Percentiles rank a stretch among this genome's conserved stretches.
These are phyloP conservation scores for Plodia interpunctella DNA, from an alignment of 1,140 invertebrate species.

Conservation along the genomic window DNA sequence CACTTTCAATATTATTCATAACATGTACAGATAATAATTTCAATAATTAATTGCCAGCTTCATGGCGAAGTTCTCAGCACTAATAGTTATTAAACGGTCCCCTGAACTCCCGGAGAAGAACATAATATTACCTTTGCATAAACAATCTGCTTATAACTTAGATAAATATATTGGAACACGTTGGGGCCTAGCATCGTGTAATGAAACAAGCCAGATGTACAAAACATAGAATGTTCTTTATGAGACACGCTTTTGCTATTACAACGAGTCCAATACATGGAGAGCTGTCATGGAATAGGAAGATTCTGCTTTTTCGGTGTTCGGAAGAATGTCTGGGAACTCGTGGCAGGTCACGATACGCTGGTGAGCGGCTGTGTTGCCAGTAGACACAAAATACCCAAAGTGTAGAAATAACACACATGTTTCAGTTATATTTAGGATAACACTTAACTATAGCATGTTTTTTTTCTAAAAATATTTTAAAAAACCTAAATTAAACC, in stretches of 20 bases:
- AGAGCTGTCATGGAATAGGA: constrained; percentile 34
- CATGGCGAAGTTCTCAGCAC: background rate
- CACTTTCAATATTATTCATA: background rate
- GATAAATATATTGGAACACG: constrained; percentile 33
- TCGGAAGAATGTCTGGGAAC: constrained; percentile 22
- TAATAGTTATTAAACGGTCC: background rate
- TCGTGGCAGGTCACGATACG: constrained; percentile 30
- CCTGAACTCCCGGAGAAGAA: constrained; percentile 1
- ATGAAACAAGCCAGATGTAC: constrained; percentile 57
- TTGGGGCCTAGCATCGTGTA: constrained; percentile 33
- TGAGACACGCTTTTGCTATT: constrained; percentile 60
- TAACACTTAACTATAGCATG: too few species aligned
- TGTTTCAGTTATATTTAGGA: background rate
- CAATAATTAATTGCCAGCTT: background rate
- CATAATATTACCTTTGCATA: constrained; percentile 9
- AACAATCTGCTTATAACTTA: constrained; percentile 18
- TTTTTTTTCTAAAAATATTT: too few species aligned
- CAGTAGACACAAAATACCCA: constrained; percentile 6
- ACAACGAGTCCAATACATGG: constrained; percentile 40
- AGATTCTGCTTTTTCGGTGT: constrained; percentile 25
- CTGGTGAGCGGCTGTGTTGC: constrained; percentile 22
- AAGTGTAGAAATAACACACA: background rate
- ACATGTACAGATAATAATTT: background rate
- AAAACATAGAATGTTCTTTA: constrained; percentile 59
- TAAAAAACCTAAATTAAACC: too few species aligned